Conservation (phyloP, 2,888 invertebrate species). For the Bombylius major region DNA sequence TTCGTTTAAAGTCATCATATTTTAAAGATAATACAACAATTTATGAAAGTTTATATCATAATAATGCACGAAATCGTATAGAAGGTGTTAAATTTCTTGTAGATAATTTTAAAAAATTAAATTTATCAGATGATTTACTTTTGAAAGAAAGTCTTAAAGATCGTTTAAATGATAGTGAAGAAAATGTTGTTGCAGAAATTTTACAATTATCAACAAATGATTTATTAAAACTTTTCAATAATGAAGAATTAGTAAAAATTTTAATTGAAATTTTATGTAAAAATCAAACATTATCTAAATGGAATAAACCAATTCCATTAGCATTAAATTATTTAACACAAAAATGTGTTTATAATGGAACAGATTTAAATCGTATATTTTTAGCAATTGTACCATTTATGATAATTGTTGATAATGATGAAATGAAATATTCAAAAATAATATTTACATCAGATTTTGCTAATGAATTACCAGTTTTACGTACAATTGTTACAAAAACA, state of each 20-base stretch:
- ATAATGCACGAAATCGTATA: constrained; percentile 49
- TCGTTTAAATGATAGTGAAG: constrained; percentile 54
- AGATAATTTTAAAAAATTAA: constrained; percentile 40
- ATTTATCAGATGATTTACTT: constrained; percentile 44
- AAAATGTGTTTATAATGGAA: constrained; percentile 31
- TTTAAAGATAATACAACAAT: constrained; percentile 42
- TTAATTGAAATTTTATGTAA: constrained; percentile 43
- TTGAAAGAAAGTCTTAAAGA: constrained; percentile 50
- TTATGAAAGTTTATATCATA: constrained; percentile 61
- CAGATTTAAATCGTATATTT: constrained; percentile 43
- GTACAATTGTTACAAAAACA: constrained; percentile 20
- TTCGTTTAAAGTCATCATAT: constrained; percentile 43
- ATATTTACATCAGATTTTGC: constrained; percentile 22
- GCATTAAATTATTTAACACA: constrained; percentile 41
- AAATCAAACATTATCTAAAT: constrained; percentile 27
- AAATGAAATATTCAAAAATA: constrained; percentile 36
- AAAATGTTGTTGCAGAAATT: constrained; percentile 45
- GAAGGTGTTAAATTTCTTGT: constrained; percentile 53
- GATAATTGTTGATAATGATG: constrained; percentile 39
- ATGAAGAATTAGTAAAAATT: constrained; percentile 37
- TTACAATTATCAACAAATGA: constrained; percentile 37
- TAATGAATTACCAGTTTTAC: constrained; percentile 8
- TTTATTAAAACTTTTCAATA: constrained; percentile 37
- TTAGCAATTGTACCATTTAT: constrained; percentile 49
- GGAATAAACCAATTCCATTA: constrained; percentile 30